These are phyloP conservation scores for Daubentonia madagascariensis DNA, from an alignment of 2,113 vertebrate genomes.

Conservation along the genomic window DNA sequence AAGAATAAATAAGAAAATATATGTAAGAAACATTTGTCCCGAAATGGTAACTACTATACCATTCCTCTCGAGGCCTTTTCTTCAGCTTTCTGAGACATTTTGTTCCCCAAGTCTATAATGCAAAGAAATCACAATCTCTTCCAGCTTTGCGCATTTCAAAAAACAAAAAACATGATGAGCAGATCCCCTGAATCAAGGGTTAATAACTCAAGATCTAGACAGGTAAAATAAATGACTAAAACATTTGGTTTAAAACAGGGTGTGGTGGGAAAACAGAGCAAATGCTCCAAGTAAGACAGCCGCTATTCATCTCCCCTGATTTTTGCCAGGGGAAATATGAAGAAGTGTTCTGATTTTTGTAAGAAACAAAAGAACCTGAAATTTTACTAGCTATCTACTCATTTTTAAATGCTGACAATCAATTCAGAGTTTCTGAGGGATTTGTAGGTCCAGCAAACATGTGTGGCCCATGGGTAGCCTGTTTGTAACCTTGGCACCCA, in stretches of 20 bases:
- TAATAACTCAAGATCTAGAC: neutral
- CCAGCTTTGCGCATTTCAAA: neutral
- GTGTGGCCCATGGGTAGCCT: neutral
- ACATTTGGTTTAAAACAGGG: neutral
- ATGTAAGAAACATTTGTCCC: neutral
- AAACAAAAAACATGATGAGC: neutral
- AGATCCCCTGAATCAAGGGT: neutral
- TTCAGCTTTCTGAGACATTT: neutral
- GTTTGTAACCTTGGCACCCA: neutral
- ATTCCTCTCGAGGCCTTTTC: neutral
- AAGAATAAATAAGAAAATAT: neutral
- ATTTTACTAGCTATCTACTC: neutral
- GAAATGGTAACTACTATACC: neutral
- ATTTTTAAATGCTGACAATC: neutral
- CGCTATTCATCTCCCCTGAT: neutral
- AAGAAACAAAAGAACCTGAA: neutral
- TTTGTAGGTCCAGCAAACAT: neutral
- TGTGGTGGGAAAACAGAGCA: neutral
- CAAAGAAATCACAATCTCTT: neutral
- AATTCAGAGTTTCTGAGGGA: neutral
- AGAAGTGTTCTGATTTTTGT: neutral
- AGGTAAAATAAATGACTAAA: conserved; percentile 1
- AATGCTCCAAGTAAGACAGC: neutral
- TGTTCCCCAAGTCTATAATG: neutral
- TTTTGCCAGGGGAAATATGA: neutral